A percentile compares a stretch with the other conserved stretches of the same genome.
These are phyloP conservation scores for Ictidomys tridecemlineatus DNA, from an alignment of 2,113 vertebrate species.

Conservation along the genomic window DNA sequence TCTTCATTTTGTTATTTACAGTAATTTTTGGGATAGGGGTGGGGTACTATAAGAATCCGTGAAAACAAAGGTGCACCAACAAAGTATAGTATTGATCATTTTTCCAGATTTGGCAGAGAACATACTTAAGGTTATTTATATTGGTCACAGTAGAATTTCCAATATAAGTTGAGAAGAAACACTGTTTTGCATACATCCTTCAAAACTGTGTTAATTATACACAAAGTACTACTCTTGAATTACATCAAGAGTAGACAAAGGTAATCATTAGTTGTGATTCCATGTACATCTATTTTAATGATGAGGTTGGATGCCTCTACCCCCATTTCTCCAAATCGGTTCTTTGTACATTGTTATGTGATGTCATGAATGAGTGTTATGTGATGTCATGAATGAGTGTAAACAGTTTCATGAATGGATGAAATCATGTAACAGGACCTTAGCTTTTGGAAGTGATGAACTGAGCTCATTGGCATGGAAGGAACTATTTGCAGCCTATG, in stretches of 20 bases:
- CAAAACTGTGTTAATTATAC: constrained; percentile 75
- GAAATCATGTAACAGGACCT: constrained; percentile 16
- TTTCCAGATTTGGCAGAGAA: constrained; percentile 43
- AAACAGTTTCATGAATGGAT: constrained; percentile 15
- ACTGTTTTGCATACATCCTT: constrained; percentile 67
- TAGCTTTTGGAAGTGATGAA: constrained; percentile 43
- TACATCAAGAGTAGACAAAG: constrained; percentile 66
- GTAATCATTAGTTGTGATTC: constrained; percentile 72
- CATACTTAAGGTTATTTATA: constrained; percentile 38
- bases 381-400: constrained; percentile 44
- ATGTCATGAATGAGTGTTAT: constrained; percentile 47
- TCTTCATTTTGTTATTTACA: constrained; percentile 45
- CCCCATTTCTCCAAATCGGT: constrained; percentile 49
- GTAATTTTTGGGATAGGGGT: background rate
- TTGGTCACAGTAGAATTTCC: constrained; percentile 48
- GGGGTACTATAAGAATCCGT: background rate
- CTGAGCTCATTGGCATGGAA: background rate
- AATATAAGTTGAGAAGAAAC: constrained; percentile 69
- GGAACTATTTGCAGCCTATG: constrained; percentile 6
- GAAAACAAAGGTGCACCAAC: constrained; percentile 48
- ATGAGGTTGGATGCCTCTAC: background rate
- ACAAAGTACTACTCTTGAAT: constrained; percentile 69
- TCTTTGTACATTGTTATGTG: constrained; percentile 62
- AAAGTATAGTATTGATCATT: background rate
- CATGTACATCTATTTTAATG: constrained; percentile 18